These are phyloP conservation scores for Monodelphis domestica DNA, from an alignment of 2,797 vertebrate genomes.

Conservation along the genomic window DNA sequence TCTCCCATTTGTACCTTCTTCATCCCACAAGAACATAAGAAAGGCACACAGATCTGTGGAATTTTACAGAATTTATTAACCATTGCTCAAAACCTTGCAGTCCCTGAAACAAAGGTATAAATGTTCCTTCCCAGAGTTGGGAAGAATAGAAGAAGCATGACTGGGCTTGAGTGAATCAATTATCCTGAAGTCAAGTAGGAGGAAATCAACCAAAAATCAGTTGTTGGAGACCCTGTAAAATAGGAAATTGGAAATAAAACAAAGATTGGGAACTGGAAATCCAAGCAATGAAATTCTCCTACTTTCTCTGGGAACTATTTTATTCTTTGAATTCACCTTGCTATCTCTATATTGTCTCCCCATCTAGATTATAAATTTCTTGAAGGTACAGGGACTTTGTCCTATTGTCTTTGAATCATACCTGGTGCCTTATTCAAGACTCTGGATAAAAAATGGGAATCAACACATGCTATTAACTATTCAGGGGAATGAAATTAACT, in stretches of 20 bases:
- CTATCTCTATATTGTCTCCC: neutral
- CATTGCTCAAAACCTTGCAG: neutral
- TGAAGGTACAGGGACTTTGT: neutral
- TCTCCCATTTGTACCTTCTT: neutral
- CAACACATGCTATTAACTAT: neutral
- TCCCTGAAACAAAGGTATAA: neutral
- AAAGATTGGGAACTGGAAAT: neutral
- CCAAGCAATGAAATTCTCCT: neutral
- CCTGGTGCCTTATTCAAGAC: neutral
- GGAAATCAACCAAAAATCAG: neutral
- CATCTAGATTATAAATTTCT: neutral
- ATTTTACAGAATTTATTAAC: neutral
- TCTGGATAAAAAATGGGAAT: neutral
- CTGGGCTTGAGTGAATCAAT: neutral
- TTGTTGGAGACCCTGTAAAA: neutral
- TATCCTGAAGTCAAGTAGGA: neutral
- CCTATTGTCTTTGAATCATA: neutral
- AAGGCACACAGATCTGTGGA: neutral
- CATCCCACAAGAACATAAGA: neutral
- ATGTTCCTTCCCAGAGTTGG: neutral
- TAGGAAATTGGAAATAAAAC: neutral
- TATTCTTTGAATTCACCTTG: neutral
- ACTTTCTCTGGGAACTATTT: neutral
- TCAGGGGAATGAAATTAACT: neutral
- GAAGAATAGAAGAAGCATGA: neutral